Evolutionary conservation across 2,797 vertebrate species (phyloP).

Genomic region (Furcifer pardalis): DNA sequence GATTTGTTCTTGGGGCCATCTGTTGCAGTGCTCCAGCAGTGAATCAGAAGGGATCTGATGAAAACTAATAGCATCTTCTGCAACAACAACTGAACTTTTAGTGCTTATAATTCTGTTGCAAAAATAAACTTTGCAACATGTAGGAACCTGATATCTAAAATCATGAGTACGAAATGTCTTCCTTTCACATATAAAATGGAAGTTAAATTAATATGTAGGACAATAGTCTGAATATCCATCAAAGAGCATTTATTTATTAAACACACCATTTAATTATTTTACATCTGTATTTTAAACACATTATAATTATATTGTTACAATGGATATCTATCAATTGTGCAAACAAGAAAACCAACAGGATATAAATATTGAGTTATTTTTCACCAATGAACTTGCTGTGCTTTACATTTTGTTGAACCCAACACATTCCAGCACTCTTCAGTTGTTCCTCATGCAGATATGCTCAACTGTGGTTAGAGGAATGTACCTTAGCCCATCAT

Average conservation of each 20-base stretch:
- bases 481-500: too few species aligned
- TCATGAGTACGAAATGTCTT: not conserved
- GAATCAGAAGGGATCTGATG: not conserved
- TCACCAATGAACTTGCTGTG: not conserved
- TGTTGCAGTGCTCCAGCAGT: not conserved
- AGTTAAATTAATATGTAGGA: not conserved
- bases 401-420: not conserved
- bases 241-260: not conserved
- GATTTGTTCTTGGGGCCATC: constrained; percentile 21
- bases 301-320: not conserved
- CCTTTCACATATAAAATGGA: not conserved
- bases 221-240: not conserved
- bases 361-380: not conserved
- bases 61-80: not conserved
- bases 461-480: too few species aligned
- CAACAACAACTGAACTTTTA: not conserved
- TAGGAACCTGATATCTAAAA: not conserved
- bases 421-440: too few species aligned
- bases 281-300: not conserved
- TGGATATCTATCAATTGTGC: not conserved
- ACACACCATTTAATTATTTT: not conserved
- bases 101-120: not conserved
- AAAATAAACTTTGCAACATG: not conserved
- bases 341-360: not conserved
- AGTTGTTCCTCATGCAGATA: too few species aligned